A percentile compares a stretch with the other conserved stretches of the same genome.
Evolutionary conservation across 2,113 vertebrate genomes (phyloP).

Genomic region (human (Homo sapiens)): DNA sequence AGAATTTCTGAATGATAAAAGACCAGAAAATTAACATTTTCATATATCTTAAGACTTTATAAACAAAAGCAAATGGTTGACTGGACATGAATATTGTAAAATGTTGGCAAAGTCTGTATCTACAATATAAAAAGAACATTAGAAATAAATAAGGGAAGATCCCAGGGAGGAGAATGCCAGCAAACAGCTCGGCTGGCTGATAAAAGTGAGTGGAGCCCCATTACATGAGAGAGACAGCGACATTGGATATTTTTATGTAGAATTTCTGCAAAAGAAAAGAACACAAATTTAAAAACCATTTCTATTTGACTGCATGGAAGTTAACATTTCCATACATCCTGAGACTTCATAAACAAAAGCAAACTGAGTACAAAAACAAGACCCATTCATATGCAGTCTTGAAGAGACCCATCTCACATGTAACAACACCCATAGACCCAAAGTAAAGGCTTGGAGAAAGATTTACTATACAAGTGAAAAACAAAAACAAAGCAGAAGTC

Average conservation of each 20-base stretch:
- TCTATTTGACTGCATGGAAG: not conserved
- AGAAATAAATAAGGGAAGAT: not conserved
- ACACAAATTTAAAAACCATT: not conserved
- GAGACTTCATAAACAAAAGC: conserved; percentile 20
- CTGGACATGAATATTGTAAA: not conserved
- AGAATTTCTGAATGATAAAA: not conserved
- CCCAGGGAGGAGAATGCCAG: too few relatives aligned
- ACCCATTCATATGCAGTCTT: too few relatives aligned
- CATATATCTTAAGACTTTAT: not conserved
- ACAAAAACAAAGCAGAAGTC: too few relatives aligned
- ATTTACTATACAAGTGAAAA: too few relatives aligned
- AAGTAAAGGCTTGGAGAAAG: too few relatives aligned
- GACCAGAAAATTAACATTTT: not conserved
- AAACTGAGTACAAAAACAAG: not conserved
- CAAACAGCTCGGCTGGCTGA: too few relatives aligned
- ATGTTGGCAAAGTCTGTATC: not conserved
- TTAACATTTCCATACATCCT: not conserved
- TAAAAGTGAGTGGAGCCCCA: too few relatives aligned
- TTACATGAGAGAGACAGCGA: too few relatives aligned
- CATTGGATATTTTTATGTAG: not conserved
- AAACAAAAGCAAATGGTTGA: not conserved
- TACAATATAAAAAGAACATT: not conserved
- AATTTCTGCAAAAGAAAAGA: not conserved
- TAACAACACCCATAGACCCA: too few relatives aligned
- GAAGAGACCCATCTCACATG: too few relatives aligned